Conservation (phyloP, 2,888 invertebrate species). For the Vandiemenella viatica region DNA sequence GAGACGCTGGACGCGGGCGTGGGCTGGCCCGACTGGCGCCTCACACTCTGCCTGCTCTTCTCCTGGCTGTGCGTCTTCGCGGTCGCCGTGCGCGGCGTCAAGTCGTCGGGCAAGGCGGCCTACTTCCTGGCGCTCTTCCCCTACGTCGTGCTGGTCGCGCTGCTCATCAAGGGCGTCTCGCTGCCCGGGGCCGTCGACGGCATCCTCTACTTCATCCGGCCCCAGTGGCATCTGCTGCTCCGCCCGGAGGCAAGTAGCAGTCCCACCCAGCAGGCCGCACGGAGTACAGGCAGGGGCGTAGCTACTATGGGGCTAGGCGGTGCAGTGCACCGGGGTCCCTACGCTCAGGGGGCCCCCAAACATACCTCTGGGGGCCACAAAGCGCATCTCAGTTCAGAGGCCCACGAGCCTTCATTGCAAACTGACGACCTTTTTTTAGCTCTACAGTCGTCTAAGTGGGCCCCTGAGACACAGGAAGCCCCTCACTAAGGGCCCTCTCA, state of each 20-base stretch:
- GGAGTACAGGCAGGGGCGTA: no score
- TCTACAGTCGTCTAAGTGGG: no score
- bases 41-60: conserved; percentile 46
- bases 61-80: conserved; percentile 55
- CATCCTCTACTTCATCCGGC: conserved; percentile 61
- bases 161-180: conserved; percentile 42
- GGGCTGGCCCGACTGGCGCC: conserved; percentile 47
- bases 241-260: conserved; percentile 45
- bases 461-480: no score
- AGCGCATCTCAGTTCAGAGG: no score
- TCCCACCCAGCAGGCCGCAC: no score
- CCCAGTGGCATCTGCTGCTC: conserved; percentile 58
- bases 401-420: no score
- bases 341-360: no score
- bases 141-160: conserved; percentile 56
- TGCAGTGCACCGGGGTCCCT: no score
- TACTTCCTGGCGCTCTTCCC: conserved; percentile 85
- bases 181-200: conserved; percentile 55
- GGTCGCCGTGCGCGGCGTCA: conserved; percentile 55
- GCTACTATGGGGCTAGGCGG: no score
- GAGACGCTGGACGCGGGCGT: conserved; percentile 30
- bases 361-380: no score
- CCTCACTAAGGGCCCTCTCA: no score
- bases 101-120: conserved; percentile 65
- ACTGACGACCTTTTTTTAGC: no score